Percentiles rank a stretch among this genome's conserved stretches.
phyloP scores from a whole-genome alignment of 2,888 invertebrate species.

The Frankliniella fusca region DNA sequence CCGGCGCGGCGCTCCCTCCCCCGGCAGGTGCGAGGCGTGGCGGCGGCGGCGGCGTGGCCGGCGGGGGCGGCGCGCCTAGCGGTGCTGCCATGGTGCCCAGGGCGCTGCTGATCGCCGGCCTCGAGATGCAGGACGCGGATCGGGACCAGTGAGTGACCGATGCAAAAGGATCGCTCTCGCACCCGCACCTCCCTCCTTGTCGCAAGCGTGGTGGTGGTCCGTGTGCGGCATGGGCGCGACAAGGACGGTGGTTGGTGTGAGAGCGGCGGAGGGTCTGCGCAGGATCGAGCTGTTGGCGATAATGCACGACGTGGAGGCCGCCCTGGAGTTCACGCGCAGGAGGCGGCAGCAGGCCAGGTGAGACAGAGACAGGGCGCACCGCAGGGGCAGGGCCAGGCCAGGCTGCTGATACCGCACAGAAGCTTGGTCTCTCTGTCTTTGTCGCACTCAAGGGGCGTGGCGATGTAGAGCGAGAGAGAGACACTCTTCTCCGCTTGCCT shows the following conservation, averaged over 20 bases:
- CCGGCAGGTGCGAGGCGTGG: not conserved
- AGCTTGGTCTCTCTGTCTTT: no score
- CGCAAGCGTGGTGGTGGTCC: not conserved
- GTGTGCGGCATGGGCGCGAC: not conserved
- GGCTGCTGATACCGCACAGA: no score
- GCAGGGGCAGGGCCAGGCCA: no score
- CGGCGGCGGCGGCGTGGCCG: not conserved
- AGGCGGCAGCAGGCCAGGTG: no score
- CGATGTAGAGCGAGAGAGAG: not conserved
- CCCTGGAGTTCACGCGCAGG: not conserved
- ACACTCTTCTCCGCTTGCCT: not conserved
- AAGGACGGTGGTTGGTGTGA: no score
- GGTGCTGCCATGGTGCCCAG: slow-evolving; percentile 1
- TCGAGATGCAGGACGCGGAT: not conserved
- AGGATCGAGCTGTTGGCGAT: not conserved
- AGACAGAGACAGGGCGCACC: no score
- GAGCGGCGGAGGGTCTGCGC: no score
- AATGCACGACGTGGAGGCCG: not conserved
- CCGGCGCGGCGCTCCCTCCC: not conserved
- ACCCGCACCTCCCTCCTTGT: no score
- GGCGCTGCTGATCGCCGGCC: not conserved
- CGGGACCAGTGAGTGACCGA: not conserved
- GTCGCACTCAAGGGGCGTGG: not conserved
- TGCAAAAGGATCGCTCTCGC: no score
- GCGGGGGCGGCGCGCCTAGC: not conserved